Base-by-base conservation (phyloP, 2,113 vertebrate species). In the Tympanuchus pallidicinctus region DNA sequence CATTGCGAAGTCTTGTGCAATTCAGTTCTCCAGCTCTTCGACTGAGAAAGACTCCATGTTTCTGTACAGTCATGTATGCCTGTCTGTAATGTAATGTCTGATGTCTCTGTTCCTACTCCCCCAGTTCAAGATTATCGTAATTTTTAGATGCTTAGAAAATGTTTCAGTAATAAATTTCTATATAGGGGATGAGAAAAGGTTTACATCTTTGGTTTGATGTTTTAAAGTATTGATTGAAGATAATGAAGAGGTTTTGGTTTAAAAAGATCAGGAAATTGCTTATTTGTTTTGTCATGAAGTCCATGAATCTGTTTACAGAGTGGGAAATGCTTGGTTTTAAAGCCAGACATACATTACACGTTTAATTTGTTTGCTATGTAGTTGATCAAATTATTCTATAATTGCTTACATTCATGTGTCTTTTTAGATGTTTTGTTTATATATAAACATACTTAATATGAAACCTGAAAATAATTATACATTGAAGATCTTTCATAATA, bases 21-120 rank as follows among this genome's bases (percentile, higher is more conserved):
- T 19, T 21, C 76, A 0, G 13, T 45, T n/a, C 17, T 60, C 22
- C 2, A 0, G 14, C 2, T 28, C 38, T 52, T 63, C 67, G 27
- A 6, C 30, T 4, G 52, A 54, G 52, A 22, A 60, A 66, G 22
- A 11, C 40, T 8, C 1, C 6, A 6, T 65, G 0, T 16, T 87
- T 59, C 56, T 22, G 22, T 30, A 1, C 1, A 1, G 45, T 36
- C 32, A 0, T 27, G 1, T 30, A n/a, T 0, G 0, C 40, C 13
- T 9, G 0, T 11, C n/a, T 20, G 19, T 4, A 34, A n/a, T n/a
- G 13, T 9, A 16, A 6, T 6, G 18, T 48, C 40, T 65, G 71
- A 1, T 34, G 11, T 4, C 24, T 74, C 50, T 4, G 1, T 57
- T 75, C 60, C 36, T 40, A 27, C 20, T 78, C 17, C 47, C 0